Evolutionary conservation across 2,888 invertebrate genomes (phyloP), one percentile per base, ranked within the genome.

Genomic region (Polymixis lichenea): DNA sequence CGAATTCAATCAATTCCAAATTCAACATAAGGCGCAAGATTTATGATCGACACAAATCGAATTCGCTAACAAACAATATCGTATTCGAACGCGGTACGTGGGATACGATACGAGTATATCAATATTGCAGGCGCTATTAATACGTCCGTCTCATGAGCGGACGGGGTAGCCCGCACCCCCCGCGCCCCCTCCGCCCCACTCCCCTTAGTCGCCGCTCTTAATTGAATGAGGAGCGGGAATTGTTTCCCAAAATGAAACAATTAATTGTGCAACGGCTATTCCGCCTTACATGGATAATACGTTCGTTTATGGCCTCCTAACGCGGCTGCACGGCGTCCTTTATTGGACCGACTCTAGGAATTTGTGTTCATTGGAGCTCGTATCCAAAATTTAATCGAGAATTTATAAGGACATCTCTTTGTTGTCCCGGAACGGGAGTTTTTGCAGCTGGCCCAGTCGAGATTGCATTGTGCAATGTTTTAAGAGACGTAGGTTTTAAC

Each of bases 221-320:
- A 96, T 96, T 96, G 96, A 96, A 96, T 96, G 96, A 96, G 96
- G 96, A 96, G 96, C 96, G 96, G 96, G 96, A 96, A 96, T 96
- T 96, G 96, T 96, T 96, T 96, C 96, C 96, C 96, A 96, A 96
- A 96, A 96, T 96, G 96, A 96, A 96, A 96, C 96, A 96, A 96
- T 96, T 96, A 96, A 96, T 96, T 96, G 96, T 96, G 96, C 96
- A 96, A 96, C 96, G 96, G 96, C 96, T 96, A 96, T 96, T 95
- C 94, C 95, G 96, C 96, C 96, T 96, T 96, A 96, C 96, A 96
- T 96, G 96, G 96, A 96, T 96, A 96, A 96, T 96, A 96, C 96
- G 96, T 95, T 95, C 96, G 96, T 96, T 96, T 96, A 96, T 96
- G 94, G 96, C 93, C 95, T 95, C 95, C 96, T 96, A 96, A 95